Evolutionary conservation across 2,888 invertebrate species (phyloP), one percentile per base, ranked within the genome.

Genomic region (Drosophila anceps): DNA sequence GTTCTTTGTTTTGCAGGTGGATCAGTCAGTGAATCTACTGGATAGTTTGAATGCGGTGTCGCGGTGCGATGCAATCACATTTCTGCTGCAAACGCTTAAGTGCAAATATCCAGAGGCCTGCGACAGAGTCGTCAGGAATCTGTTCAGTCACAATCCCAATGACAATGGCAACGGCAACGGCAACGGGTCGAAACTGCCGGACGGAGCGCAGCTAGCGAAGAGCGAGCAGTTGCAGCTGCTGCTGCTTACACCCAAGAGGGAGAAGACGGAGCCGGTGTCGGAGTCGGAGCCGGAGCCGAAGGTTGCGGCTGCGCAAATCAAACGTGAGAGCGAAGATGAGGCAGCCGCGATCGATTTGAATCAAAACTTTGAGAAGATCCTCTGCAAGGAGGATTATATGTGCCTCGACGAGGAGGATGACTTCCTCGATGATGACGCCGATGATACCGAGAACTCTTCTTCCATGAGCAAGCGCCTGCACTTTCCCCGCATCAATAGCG

Each of bases 361-460:
- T 91, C 93, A 93, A 72, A 93, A 93, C 82, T 93, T 93, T 75
- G 93, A 93, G 75, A 93, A 93, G 77, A 93, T 93, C 72, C 91
- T 92, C 64, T 93, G 93, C 69, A 93, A 93, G 65, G 93, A 93
- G 78, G 92, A 93, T 81, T 91, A 92, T 64, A 85, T 91, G 90
- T 92, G 92, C 84, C 90, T 91, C 75, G 92, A 92, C 66, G 92
- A 92, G 74, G 92, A 92, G 64, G 91, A 92, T 35, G 88, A 84
- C 37, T 85, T 83, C 69, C 81, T 75, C 54, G 85, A 89, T 48
- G 82, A 89, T 50, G 79, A 83, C 24, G 79, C 48, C 29, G 69
- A 89, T 51, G 69, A 89, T 57, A 66, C 76, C n/a, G 82, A 90
- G 66, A 87, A 87, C 70, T 83, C 84, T 79, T 90, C 90, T 82